Percentiles rank a stretch among this genome's conserved stretches.
These are phyloP conservation scores for Amphimedon queenslandica DNA, from an alignment of 37 sponge, comb jelly and placozoan genomes.

Conservation along the genomic window DNA sequence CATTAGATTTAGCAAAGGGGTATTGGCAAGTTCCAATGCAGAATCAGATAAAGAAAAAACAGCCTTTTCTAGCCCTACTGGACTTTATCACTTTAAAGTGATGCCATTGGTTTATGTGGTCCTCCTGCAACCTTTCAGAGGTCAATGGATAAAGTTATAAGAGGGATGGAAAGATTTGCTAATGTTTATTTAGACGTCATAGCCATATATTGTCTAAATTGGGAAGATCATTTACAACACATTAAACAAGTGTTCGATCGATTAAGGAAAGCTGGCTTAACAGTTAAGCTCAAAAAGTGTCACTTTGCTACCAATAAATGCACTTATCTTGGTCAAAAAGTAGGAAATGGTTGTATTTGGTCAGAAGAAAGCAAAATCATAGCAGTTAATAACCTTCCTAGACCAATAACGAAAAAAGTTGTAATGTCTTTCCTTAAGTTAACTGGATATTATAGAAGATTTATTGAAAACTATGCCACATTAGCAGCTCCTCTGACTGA, in stretches of 20 bases:
- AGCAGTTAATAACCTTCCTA: no score
- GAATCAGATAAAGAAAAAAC: no score
- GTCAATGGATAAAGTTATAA: constrained; percentile 44
- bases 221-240: constrained; percentile 47
- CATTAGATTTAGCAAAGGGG: no score
- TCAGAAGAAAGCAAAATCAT: no score
- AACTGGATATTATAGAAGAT: no score
- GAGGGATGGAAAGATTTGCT: constrained; percentile 17
- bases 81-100: constrained; percentile 54
- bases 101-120: constrained; percentile 63
- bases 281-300: constrained; percentile 44
- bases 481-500: no score
- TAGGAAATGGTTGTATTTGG: no score
- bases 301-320: constrained; percentile 35
- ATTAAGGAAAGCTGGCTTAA: constrained; percentile 32
- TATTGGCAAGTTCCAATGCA: no score
- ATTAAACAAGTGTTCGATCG: constrained; percentile 12
- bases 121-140: constrained; percentile 69
- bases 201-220: constrained; percentile 24
- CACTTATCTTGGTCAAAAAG: constrained; percentile 60
- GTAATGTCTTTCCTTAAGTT: no score
- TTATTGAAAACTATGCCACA: no score
- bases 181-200: constrained; percentile 49
- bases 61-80: constrained; percentile 51
- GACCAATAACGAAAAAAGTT: no score